These are phyloP conservation scores for Artibeus jamaicensis DNA, from an alignment of 2,797 vertebrate genomes.

Conservation along the genomic window DNA sequence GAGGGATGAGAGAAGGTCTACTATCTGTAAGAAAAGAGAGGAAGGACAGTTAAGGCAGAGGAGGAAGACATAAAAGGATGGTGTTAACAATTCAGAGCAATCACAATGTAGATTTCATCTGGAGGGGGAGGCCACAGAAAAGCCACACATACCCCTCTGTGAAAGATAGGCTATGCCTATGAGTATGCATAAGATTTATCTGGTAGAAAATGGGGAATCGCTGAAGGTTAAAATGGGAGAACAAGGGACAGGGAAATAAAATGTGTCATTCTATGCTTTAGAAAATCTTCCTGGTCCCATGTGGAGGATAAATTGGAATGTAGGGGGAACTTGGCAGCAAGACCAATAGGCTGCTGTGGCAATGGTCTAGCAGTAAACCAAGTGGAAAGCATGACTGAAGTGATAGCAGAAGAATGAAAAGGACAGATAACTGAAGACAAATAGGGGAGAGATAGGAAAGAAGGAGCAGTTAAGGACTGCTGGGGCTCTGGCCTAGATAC, in stretches of 20 bases:
- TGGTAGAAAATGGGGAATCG: neutral
- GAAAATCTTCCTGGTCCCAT: neutral
- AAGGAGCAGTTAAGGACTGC: neutral
- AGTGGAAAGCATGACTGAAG: no score
- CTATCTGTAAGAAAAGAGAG: neutral
- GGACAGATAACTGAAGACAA: neutral
- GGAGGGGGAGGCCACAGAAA: neutral
- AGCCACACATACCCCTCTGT: neutral
- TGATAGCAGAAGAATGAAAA: neutral
- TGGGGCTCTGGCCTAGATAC: neutral
- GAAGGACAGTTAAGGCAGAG: no score
- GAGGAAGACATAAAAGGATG: neutral
- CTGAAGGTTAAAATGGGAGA: neutral
- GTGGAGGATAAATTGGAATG: neutral
- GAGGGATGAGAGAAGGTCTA: neutral
- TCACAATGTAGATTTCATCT: neutral
- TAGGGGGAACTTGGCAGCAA: neutral
- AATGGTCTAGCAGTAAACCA: neutral
- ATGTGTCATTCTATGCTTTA: neutral
- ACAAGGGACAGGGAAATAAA: neutral
- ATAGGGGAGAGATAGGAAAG: neutral
- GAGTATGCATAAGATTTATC: neutral
- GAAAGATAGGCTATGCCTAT: neutral
- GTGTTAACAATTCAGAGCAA: neutral
- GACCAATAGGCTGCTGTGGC: accelerated